phyloP scores from a whole-genome alignment of 2,797 vertebrate genomes.

The Aldrovandia affinis region DNA sequence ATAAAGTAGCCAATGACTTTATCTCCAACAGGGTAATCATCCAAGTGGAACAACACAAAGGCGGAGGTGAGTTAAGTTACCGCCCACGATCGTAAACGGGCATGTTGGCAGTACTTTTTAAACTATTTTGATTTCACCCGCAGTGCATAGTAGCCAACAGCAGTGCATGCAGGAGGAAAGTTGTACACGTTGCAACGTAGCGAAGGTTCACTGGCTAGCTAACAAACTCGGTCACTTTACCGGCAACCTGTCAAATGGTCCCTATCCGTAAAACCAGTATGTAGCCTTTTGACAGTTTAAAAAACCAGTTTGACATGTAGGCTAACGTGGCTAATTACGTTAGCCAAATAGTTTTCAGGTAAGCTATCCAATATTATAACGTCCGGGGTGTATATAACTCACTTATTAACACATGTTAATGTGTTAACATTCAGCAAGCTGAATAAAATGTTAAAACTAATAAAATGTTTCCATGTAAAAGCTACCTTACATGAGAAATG shows the following conservation, averaged over 20 bases:
- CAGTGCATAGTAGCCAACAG: neutral
- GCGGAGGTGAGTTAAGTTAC: conserved; percentile 12
- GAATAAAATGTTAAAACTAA: too few species aligned
- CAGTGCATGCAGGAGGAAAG: neutral
- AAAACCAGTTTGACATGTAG: neutral
- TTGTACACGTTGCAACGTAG: conserved; percentile 17
- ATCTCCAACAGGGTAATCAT: neutral
- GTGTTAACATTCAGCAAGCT: too few species aligned
- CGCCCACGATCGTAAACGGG: neutral
- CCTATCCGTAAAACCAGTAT: too few species aligned
- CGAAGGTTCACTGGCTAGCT: neutral
- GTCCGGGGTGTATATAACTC: too few species aligned
- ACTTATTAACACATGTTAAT: too few species aligned
- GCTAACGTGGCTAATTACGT: neutral
- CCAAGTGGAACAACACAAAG: neutral
- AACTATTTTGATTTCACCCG: neutral
- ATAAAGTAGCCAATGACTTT: conserved; percentile 14
- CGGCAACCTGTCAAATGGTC: neutral
- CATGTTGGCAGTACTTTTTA: neutral
- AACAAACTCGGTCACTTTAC: neutral
- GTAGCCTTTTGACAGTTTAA: too few species aligned
- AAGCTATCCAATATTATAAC: too few species aligned
- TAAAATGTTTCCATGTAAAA: too few species aligned
- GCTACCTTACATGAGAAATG: too few species aligned
- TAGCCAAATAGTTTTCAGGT: too few species aligned